Evolutionary conservation across 2,113 vertebrate genomes (phyloP), one percentile per base, ranked within the genome.

Genomic region (Eurystomus gularis): DNA sequence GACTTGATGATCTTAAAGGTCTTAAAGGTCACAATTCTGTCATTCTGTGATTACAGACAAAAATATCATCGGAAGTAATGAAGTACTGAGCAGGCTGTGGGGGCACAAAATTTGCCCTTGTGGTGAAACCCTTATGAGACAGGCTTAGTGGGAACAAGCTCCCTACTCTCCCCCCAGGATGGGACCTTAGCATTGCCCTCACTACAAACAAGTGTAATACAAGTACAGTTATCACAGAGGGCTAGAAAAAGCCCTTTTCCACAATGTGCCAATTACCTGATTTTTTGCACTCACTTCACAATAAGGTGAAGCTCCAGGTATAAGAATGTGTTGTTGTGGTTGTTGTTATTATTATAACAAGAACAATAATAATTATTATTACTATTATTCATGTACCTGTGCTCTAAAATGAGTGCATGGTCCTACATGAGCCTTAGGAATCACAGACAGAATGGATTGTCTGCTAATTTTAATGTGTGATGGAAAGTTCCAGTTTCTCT

Each of bases 401-500:
- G 40, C 25, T 90, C 33, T 86, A 61, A 90, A 77, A 84, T 65
- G 52, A 81, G 66, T 77, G 5, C 7, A 4, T 64, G 28, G 20
- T 71, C 35, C 76, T 71, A 23, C 9, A 11, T 5, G 40, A 94
- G 37, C 49, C 46, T 61, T 55, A 75, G 37, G 44, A 68, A 58
- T 35, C 46, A 81, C 39, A 83, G 68, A 28, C 18, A 86, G 33
- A 78, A 78, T 33, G 60, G 48, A 72, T 90, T 92, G 16, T 60
- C 60, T 90, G 26, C 40, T 60, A 23, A 81, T 68, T 83, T 77
- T 68, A 86, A 62, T 1, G 9, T 42, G 25, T 0, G 0, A n/a
- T 46, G 33, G 61, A 92, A 96, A 93, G 69, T 94, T 95, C 77
- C 68, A n/a, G 69, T 52, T 86, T 73, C 31, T 85, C 86, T 71